Base-by-base conservation (phyloP, 2,113 vertebrate genomes). In the Alethe diademata region DNA sequence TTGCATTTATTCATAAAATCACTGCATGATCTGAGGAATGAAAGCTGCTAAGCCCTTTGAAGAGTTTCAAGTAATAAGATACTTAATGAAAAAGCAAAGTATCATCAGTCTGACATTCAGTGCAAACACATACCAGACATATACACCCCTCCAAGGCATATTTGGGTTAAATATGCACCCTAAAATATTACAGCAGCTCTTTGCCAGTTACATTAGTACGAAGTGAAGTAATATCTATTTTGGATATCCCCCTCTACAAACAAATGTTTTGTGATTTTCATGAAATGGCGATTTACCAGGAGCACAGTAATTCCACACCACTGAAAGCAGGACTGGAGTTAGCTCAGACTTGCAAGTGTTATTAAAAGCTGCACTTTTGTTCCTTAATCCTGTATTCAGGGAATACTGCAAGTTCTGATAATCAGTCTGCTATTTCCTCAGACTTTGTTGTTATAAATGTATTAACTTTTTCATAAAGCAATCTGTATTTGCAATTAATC, bases 401-500 rank as follows among this genome's bases (percentile, higher is more conserved):
- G 96, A 89, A 64, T 86, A 96, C 81, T 87, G 94, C 66, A 78
- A 93, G 58, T 93, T 87, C 97, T 96, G 96, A 96, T 97, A 97
- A 97, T 98, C 95, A 97, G 75, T 56, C 93, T 93, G 65, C 85
- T 97, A 58, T 69, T 94, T 96, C 78, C 61, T 91, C 93, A 57
- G 83, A 81, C 96, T 97, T 95, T 93, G 93, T 91, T 95, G 90
- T 96, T 96, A 95, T 90, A 97, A 97, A 97, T 97, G 89, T 89
- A 97, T 97, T 93, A 96, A 96, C 61, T 96, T 97, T 94, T 96
- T 90, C 92, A 90, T 96, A 87, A 91, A 97, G 85, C 56, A 88
- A 75, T 97, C 96, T 96, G 89, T 94, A 95, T 97, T 97, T 97
- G 95, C 96, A 98, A 96, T 97, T 98, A 98, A 97, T 97, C 97